Percentiles rank a stretch among this genome's conserved stretches.
phyloP scores from a whole-genome alignment of 1,140 invertebrate genomes.

The Drosophila lowei region DNA sequence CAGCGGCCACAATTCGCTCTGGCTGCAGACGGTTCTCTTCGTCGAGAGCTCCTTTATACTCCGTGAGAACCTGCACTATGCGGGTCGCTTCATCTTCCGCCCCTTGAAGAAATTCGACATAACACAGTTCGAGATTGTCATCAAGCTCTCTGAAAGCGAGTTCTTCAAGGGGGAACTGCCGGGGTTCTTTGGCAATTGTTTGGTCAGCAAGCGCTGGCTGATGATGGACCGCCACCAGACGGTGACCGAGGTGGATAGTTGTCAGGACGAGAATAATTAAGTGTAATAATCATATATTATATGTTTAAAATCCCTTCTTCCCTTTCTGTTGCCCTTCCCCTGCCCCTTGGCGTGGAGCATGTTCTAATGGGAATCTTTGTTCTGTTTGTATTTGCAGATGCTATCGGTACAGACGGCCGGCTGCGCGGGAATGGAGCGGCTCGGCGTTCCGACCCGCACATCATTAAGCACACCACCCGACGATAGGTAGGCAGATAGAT shows the following conservation, averaged over 20 bases:
- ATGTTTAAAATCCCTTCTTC: neutral
- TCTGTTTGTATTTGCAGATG: slow-evolving; percentile 85
- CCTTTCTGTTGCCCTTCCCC: neutral
- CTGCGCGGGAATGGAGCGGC: slow-evolving; percentile 87
- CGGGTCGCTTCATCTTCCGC: slow-evolving; percentile 32
- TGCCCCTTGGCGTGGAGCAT: neutral
- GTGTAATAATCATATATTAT: neutral
- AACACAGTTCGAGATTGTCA: slow-evolving; percentile 39
- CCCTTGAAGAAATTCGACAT: slow-evolving; percentile 12
- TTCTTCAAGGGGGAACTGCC: neutral
- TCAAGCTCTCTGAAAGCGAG: slow-evolving; percentile 19
- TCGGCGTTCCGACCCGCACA: slow-evolving; percentile 85
- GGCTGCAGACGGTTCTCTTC: slow-evolving; percentile 65
- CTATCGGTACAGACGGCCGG: slow-evolving; percentile 87
- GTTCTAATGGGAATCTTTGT: neutral
- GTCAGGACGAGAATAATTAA: slow-evolving; percentile 46
- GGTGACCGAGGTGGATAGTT: slow-evolving; percentile 36
- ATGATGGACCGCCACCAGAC: slow-evolving; percentile 45
- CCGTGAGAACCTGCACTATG: slow-evolving; percentile 27
- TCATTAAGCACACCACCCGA: slow-evolving; percentile 78
- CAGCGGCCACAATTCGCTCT: slow-evolving; percentile 37
- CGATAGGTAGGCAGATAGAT: slow-evolving; percentile 68
- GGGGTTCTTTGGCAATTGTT: neutral
- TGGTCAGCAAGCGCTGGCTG: slow-evolving; percentile 52
- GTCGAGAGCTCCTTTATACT: slow-evolving; percentile 57